Evolutionary conservation across 2,888 invertebrate species (phyloP).

Genomic region (Epinotia brunnichana): DNA sequence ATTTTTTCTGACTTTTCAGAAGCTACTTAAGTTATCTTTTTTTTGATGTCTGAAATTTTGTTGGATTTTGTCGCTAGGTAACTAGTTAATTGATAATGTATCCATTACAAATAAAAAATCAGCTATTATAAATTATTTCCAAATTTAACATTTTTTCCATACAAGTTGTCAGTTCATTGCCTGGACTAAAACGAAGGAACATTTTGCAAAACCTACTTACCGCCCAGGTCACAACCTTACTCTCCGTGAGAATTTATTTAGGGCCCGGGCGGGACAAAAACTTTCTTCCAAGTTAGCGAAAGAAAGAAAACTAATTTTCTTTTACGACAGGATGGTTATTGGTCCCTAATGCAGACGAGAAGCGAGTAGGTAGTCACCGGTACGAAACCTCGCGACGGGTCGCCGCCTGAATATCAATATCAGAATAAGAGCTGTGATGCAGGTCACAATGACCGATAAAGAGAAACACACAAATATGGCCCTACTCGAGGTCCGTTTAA

Average conservation of each 20-base stretch:
- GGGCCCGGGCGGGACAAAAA: conserved; percentile 43
- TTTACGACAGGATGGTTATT: conserved; percentile 63
- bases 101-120: no score
- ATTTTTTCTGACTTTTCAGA: no score
- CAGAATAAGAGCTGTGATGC: conserved; percentile 70
- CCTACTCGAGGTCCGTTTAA: conserved; percentile 75
- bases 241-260: conserved; percentile 37
- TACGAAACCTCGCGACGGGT: conserved; percentile 70
- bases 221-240: conserved; percentile 14
- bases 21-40: no score
- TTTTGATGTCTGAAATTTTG: no score
- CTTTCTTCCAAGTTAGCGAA: conserved; percentile 49
- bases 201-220: conserved; percentile 24
- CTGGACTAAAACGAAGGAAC: conserved; percentile 19
- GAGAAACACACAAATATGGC: conserved; percentile 78
- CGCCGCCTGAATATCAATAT: conserved; percentile 81
- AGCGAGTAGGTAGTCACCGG: conserved; percentile 57
- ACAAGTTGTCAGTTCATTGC: no score
- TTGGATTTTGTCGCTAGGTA: no score
- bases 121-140: no score
- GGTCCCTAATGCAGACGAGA: conserved; percentile 65
- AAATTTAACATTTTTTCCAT: no score
- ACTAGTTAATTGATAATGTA: no score
- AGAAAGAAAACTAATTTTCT: conserved; percentile 56
- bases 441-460: conserved; percentile 79